Percentiles rank a stretch among this genome's conserved stretches.
These are phyloP conservation scores for Syngnathus scovelli DNA, from an alignment of 2,113 vertebrate genomes.

Conservation along the genomic window DNA sequence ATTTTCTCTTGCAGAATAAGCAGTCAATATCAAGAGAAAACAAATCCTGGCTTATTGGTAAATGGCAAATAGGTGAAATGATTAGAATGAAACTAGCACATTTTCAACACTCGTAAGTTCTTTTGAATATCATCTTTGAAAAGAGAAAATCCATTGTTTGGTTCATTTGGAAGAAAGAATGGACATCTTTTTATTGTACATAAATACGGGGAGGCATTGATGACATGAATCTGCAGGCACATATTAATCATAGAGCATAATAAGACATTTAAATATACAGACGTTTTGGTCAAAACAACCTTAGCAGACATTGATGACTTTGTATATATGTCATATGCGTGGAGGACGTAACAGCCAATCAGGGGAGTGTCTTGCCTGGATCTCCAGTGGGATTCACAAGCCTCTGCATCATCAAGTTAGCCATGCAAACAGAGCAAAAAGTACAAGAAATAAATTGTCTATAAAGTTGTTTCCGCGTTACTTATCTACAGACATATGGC, in stretches of 20 bases:
- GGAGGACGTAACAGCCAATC: conserved; percentile 14
- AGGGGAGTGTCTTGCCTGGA: too few species aligned
- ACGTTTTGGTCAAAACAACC: conserved; percentile 41
- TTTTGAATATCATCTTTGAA: not conserved
- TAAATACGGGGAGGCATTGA: conserved; percentile 54
- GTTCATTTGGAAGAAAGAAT: conserved; percentile 37
- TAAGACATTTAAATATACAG: conserved; percentile 52
- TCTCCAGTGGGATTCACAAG: not conserved
- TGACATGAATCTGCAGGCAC: conserved; percentile 60
- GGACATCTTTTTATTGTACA: conserved; percentile 20
- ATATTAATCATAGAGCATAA: conserved; percentile 53
- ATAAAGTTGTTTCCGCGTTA: not conserved
- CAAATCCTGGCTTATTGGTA: not conserved
- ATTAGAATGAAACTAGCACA: not conserved
- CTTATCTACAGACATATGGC: not conserved
- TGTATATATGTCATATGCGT: conserved; percentile 10
- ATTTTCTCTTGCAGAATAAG: not conserved
- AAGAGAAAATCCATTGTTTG: not conserved
- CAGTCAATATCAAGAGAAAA: not conserved
- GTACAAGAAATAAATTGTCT: not conserved
- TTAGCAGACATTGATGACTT: conserved; percentile 38
- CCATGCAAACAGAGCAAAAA: conserved; percentile 56
- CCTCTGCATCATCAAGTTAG: conserved; percentile 24
- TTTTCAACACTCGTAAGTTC: not conserved
- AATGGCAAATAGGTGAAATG: not conserved